Evolutionary conservation across 2,113 vertebrate genomes (phyloP).

Genomic region (Podarcis muralis): DNA sequence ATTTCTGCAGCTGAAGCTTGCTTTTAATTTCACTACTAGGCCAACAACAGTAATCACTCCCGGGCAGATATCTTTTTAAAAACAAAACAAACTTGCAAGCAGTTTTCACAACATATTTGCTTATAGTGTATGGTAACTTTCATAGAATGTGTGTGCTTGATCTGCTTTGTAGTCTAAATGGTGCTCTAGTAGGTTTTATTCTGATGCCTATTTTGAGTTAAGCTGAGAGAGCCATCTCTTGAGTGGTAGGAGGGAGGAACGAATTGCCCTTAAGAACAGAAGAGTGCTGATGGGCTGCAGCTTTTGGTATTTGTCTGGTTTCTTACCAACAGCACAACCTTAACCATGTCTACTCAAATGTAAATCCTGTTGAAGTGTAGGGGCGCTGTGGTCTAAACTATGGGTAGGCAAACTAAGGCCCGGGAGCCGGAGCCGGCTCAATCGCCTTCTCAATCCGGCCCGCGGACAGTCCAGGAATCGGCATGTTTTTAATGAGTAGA

Average conservation of each 20-base stretch:
- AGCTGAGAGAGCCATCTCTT: background rate
- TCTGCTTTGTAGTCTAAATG: background rate
- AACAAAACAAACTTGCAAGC: background rate
- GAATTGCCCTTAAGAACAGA: background rate
- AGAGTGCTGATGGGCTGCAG: background rate
- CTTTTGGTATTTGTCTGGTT: background rate
- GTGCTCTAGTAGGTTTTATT: rapidly evolving
- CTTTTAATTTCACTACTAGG: slow-evolving; percentile 47
- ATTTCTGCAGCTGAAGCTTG: slow-evolving; percentile 14
- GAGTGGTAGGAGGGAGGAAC: background rate
- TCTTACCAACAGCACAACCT: background rate
- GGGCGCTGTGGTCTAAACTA: too few species aligned
- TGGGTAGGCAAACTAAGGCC: too few species aligned
- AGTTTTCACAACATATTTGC: background rate
- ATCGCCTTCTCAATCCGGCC: too few species aligned
- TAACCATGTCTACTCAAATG: too few species aligned
- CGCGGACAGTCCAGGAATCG: too few species aligned
- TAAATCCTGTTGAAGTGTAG: too few species aligned
- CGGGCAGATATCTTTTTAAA: slow-evolving; percentile 18
- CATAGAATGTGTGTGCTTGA: background rate
- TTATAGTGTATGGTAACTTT: background rate
- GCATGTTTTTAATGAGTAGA: too few species aligned
- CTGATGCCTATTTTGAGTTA: background rate
- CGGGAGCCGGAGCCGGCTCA: too few species aligned
- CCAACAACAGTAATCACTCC: slow-evolving; percentile 14